phyloP scores from a whole-genome alignment of 2,888 invertebrate genomes.

The Oegoconia quadripuncta region DNA sequence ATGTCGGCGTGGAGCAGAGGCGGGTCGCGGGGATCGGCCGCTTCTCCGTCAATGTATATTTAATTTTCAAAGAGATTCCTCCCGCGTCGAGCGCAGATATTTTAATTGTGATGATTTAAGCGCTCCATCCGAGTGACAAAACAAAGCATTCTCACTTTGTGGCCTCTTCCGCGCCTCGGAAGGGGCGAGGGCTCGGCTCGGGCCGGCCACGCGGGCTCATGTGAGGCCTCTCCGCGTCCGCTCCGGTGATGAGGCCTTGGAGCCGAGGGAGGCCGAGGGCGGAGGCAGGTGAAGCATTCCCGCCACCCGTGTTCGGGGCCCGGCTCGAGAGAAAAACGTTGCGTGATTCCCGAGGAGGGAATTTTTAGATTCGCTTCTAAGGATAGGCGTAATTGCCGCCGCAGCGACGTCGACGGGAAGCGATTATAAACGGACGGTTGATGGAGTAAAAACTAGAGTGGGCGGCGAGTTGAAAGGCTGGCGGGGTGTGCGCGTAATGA shows the following conservation, averaged over 20 bases:
- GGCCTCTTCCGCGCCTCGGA: slow-evolving; percentile 17
- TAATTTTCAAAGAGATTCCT: slow-evolving; percentile 59
- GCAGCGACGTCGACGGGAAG: slow-evolving; percentile 19
- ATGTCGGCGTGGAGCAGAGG: background rate
- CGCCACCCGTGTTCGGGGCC: no score
- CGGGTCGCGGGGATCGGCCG: slow-evolving; percentile 8
- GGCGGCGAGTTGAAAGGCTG: slow-evolving; percentile 36
- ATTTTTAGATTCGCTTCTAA: slow-evolving; percentile 35
- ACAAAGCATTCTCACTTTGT: slow-evolving; percentile 47
- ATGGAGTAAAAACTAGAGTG: no score
- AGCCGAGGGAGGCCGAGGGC: background rate
- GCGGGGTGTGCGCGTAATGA: slow-evolving; percentile 26
- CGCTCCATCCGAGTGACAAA: slow-evolving; percentile 46
- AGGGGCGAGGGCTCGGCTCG: slow-evolving; percentile 4
- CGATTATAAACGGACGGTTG: slow-evolving; percentile 17
- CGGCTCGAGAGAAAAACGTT: slow-evolving; percentile 23
- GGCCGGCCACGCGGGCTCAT: background rate
- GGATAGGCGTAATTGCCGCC: slow-evolving; percentile 30
- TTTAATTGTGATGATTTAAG: slow-evolving; percentile 67
- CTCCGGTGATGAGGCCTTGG: no score
- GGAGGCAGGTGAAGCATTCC: no score
- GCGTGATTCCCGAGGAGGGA: slow-evolving; percentile 29
- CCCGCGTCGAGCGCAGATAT: slow-evolving; percentile 38
- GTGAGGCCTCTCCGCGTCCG: no score
- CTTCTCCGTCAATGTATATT: slow-evolving; percentile 26